phyloP scores from a whole-genome alignment of 2,888 invertebrate genomes.

The Andrena minutula region DNA sequence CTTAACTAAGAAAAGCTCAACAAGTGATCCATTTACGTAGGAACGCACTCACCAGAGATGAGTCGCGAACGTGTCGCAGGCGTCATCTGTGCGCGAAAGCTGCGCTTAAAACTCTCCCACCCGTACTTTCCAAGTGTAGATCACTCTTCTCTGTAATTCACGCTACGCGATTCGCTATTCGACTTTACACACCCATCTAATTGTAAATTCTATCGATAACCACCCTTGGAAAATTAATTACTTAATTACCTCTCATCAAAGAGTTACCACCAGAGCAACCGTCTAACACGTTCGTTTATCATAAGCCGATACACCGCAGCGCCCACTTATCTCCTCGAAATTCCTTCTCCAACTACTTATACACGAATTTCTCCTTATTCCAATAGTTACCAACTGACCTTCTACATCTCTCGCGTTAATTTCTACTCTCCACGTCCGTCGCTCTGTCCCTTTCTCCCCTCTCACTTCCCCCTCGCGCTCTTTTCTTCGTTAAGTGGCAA shows the following conservation, averaged over 20 bases:
- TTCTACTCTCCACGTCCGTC: background rate
- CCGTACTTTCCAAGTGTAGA: conserved; percentile 3
- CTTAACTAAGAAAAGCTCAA: background rate
- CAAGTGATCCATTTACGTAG: background rate
- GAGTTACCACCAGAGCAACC: background rate
- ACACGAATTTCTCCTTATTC: background rate
- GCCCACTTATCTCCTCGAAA: background rate
- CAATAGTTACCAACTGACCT: background rate
- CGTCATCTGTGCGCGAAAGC: conserved; percentile 56
- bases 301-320: conserved; percentile 45
- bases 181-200: background rate
- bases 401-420: background rate
- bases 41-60: background rate
- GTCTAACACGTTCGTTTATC: conserved; percentile 35
- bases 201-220: background rate
- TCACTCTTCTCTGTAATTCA: conserved; percentile 10
- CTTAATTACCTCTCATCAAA: background rate
- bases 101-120: conserved; percentile 14
- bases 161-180: background rate
- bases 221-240: background rate
- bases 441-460: too few relatives aligned
- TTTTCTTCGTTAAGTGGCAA: conserved; percentile 12
- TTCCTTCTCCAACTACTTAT: background rate
- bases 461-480: background rate
- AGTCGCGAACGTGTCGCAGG: conserved; percentile 32